These are phyloP conservation scores for Zaprionus lachaisei DNA, from an alignment of 1,140 invertebrate genomes.

Conservation along the genomic window DNA sequence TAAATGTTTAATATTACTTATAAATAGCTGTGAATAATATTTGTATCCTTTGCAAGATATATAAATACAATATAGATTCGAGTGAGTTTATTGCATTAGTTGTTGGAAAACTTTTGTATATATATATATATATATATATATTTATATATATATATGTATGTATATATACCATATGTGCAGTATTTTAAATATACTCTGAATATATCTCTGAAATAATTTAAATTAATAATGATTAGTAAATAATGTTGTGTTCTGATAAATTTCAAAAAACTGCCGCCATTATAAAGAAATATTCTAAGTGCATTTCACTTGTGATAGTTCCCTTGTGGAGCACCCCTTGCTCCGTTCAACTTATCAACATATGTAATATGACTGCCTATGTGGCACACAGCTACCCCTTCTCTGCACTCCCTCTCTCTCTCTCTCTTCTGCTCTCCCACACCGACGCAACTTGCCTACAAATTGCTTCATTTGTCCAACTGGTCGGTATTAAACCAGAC, in stretches of 20 bases:
- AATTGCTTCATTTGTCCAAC: constrained; percentile 71
- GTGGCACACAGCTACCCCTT: background rate
- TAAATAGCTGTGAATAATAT: no score
- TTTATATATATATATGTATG: no score
- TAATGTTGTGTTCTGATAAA: no score
- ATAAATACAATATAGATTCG: no score
- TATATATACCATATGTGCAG: no score
- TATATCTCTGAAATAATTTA: no score
- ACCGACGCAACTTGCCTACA: constrained; percentile 60
- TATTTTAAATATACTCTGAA: no score
- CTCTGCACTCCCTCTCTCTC: background rate
- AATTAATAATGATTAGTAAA: no score
- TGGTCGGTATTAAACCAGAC: constrained; percentile 10
- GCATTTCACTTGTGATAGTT: background rate
- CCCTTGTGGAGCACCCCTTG: background rate
- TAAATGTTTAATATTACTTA: no score
- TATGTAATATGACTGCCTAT: background rate
- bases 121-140: no score
- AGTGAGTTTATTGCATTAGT: background rate
- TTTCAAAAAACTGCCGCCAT: background rate
- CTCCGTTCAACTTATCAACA: background rate
- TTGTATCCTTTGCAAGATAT: no score
- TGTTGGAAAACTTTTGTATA: background rate
- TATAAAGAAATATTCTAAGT: background rate
- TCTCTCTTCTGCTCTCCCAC: background rate